Percentiles rank a stretch among this genome's conserved stretches.
These are phyloP conservation scores for Butorides virescens DNA, from an alignment of 2,113 vertebrate species.

Conservation along the genomic window DNA sequence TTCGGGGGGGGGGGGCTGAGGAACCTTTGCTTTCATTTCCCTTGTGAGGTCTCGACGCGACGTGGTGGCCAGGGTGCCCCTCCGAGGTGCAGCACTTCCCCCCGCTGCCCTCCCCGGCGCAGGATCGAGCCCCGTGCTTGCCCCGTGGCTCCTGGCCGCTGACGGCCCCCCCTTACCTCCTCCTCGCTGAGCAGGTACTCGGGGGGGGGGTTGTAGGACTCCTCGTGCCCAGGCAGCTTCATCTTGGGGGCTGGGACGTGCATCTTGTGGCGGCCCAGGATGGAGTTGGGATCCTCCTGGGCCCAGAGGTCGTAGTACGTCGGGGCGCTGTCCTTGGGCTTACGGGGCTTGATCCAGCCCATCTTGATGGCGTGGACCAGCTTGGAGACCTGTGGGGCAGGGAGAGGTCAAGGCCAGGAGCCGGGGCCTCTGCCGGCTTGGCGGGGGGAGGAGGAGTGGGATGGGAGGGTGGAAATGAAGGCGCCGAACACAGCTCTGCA, in stretches of 20 bases:
- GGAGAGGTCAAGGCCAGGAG: not conserved
- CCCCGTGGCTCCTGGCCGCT: rapidly evolving
- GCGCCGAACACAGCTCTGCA: not conserved
- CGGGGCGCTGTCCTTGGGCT: conserved; percentile 68
- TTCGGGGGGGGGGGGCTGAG: too few relatives aligned
- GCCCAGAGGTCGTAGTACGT: conserved; percentile 90
- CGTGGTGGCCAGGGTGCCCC: too few relatives aligned
- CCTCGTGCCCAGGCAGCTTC: conserved; percentile 86
- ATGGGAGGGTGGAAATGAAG: rapidly evolving
- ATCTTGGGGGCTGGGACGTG: conserved; percentile 90
- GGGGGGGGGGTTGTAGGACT: conserved; percentile 93
- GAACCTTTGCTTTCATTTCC: not conserved
- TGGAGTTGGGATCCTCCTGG: conserved; percentile 82
- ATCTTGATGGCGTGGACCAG: conserved; percentile 96
- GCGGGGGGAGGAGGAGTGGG: not conserved
- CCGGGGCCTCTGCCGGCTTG: not conserved
- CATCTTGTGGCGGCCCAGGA: conserved; percentile 89
- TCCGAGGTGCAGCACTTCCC: not conserved
- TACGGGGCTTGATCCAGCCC: conserved; percentile 93
- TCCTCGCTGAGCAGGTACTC: conserved; percentile 89
- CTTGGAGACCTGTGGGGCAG: conserved; percentile 81
- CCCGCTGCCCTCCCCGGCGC: not conserved
- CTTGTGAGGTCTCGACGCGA: not conserved
- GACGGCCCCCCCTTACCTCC: conserved; percentile 72
- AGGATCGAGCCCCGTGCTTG: not conserved